Base-by-base conservation (phyloP, 1,140 invertebrate genomes). In the Zeugodacus cucurbitae region DNA sequence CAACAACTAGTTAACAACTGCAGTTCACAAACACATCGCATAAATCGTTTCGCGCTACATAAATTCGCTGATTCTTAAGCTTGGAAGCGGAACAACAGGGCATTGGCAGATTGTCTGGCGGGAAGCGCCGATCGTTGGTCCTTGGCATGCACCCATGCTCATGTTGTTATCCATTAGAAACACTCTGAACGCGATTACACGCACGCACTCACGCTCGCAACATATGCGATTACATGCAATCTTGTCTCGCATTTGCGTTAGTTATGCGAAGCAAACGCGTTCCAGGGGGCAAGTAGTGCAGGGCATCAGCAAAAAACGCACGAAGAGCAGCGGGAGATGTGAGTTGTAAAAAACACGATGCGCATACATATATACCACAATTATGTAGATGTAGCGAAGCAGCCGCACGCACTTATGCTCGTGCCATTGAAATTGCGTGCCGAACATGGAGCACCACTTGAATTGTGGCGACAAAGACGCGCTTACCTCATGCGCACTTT, bases 201-300 rank as follows among this genome's bases (percentile, higher is more conserved):
- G 26, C n/a, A 82, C 11, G 74, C 74, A 82, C n/a, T n/a, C n/a
- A n/a, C n/a, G n/a, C n/a, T n/a, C 44, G 74, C 74, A 82, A 82
- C 74, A 82, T 48, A 82, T 82, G 74, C 74, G 74, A 82, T 82
- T 82, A 82, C 74, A 82, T 82, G 74, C 74, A 82, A 82, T 82
- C 74, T 82, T 82, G 74, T 26, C 74, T 44, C 74, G 74, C 41
- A 82, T 82, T 82, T 82, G 26, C n/a, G 74, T 82, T 82, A 82
- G 48, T 82, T 82, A 82, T 82, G 74, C n/a, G 41, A 26, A 7
- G 6, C 44, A 82, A 48, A 22, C 74, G 74, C 74, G 74, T 82
- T 48, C 44, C 41, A 82, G 41, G 41, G n/a, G 74, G 74, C 37
- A 11, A 62, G 10, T 22, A 3, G n/a, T 22, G 58, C 37, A 22